Base-by-base conservation (phyloP, 2,797 vertebrate species). In the Varecia variegata region DNA sequence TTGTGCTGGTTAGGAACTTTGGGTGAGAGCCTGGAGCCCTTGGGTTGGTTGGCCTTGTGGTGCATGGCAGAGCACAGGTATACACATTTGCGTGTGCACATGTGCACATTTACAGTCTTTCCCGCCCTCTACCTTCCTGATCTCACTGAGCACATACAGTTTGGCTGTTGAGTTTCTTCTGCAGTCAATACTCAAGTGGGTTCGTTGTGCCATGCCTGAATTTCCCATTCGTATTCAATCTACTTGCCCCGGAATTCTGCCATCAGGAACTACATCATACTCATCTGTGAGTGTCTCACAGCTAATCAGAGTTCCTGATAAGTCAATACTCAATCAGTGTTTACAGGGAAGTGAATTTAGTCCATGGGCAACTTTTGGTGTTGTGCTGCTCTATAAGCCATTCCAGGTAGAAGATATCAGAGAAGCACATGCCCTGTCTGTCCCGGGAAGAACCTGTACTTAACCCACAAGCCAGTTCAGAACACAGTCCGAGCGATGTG, bases 401-500 rank as follows among this genome's bases (percentile, higher is more conserved):
- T 54, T 13, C 9, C 21, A 77, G 45, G 32, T 35, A 62, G 54
- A 90, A 12, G 58, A 58, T 30, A 2, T 7, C 23, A 23, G n/a
- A 50, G 25, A 80, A 68, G 73, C 70, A 38, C 18, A 5, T 30
- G 3, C 43, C 54, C 7, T 32, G 2, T 56, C 5, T 32, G 2
- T 81, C 10, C 20, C 18, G 21, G 32, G 4, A 17, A 17, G 43
- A 40, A 4, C 35, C 27, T 65, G 9, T 21, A 9, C 11, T n/a
- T 54, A 40, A 25, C 35, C 21, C 21, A 2, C 58, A 9, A 0
- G 4, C 18, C 2, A 20, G 10, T 58, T 27, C 40, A 18, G 67
- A 62, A n/a, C 7, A 18, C 27, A 21, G 15, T 13, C 27, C 1
- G 3, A 17, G 1, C 3, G 25, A 43, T 5, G 7, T 13, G 13